Evolutionary conservation across 2,888 invertebrate species (phyloP).

Genomic region (Tipula unca): DNA sequence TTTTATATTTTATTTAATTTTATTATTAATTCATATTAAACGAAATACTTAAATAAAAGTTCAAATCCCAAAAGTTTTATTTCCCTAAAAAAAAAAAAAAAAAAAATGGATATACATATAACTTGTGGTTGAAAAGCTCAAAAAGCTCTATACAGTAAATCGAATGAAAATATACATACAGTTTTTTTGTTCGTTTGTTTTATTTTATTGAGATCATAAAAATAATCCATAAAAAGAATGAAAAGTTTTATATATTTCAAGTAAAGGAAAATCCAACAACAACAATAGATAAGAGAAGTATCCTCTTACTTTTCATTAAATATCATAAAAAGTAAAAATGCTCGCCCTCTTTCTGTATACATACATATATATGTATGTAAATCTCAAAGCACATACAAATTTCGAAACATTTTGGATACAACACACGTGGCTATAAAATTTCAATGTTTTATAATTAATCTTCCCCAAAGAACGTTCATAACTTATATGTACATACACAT

Average conservation of each 20-base stretch:
- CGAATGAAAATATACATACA: neutral
- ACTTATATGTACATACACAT: too few species aligned
- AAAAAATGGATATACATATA: neutral
- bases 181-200: neutral
- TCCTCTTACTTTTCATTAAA: neutral
- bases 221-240: slow-evolving; percentile 14
- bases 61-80: neutral
- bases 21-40: slow-evolving; percentile 8
- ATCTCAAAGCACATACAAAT: neutral
- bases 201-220: neutral
- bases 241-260: neutral
- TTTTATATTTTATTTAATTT: neutral
- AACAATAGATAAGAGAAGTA: neutral
- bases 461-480: too few species aligned
- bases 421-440: neutral
- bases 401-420: neutral
- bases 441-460: too few species aligned
- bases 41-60: neutral
- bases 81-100: neutral
- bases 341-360: neutral
- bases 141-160: neutral
- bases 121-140: neutral
- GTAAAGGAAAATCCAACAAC: neutral
- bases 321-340: neutral
- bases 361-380: neutral